Percentiles rank a stretch among this genome's conserved stretches.
These are phyloP conservation scores for Heterodera schachtii DNA, from an alignment of 1,140 invertebrate species.

Conservation along the genomic window DNA sequence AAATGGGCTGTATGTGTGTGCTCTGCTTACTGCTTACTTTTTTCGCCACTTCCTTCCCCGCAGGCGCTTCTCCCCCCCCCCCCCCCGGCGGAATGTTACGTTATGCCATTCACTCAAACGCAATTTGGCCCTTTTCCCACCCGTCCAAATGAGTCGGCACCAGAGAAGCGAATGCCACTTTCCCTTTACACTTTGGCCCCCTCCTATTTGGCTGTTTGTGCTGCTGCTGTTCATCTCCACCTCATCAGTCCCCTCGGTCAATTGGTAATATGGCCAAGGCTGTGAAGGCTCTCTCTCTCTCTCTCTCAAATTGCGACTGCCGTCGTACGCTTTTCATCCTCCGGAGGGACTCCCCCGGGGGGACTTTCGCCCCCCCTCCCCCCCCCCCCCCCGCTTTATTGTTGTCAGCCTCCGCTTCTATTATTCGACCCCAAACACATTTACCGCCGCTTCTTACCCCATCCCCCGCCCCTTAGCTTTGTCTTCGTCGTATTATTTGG, in stretches of 20 bases:
- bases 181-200: neutral
- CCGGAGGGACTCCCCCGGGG: neutral
- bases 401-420: neutral
- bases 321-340: neutral
- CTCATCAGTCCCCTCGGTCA: neutral
- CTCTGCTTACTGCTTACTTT: neutral
- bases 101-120: too few species aligned
- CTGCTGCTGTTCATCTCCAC: too few species aligned
- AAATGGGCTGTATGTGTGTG: neutral
- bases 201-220: neutral
- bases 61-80: neutral
- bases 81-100: neutral
- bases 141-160: neutral
- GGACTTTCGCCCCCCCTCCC: neutral
- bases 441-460: neutral
- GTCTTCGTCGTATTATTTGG: conserved; percentile 12
- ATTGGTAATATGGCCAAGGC: conserved; percentile 2
- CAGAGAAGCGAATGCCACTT: neutral
- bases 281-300: neutral
- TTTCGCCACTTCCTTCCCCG: neutral
- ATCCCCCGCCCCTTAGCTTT: neutral
- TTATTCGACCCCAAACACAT: conserved; percentile 16
- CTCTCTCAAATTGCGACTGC: neutral
- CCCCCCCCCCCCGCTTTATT: neutral
- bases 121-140: neutral